phyloP scores from a whole-genome alignment of 2,797 vertebrate species.

The Rhinichthys osculus region DNA sequence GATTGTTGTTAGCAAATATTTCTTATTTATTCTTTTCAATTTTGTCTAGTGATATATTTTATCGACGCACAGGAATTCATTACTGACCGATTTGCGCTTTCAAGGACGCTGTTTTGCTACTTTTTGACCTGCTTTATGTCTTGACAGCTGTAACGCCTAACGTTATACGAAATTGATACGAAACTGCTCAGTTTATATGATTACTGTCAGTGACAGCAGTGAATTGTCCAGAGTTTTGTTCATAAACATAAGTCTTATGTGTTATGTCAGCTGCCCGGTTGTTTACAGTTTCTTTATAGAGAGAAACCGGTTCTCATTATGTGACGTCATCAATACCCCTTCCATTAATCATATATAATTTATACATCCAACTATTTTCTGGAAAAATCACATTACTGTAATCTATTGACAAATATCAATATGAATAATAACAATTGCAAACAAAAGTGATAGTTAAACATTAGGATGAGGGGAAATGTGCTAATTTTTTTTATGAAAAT shows the following conservation, averaged over 20 bases:
- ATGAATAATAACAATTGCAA: not conserved
- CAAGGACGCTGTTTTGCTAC: not conserved
- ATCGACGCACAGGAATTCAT: not conserved
- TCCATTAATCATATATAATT: not conserved
- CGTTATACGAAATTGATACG: not conserved
- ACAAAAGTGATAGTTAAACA: not conserved
- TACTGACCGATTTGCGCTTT: no score
- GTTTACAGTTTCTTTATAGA: not conserved
- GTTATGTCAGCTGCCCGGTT: not conserved
- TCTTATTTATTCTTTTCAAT: not conserved
- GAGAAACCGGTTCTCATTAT: not conserved
- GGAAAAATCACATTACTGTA: not conserved
- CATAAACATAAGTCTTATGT: not conserved
- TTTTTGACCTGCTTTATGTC: not conserved
- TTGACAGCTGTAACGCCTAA: conserved; percentile 12
- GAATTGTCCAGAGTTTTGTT: no score
- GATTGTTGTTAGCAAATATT: not conserved
- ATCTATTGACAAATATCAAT: not conserved
- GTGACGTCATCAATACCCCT: conserved; percentile 21
- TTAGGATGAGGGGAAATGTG: not conserved
- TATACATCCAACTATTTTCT: not conserved
- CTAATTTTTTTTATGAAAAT: not conserved
- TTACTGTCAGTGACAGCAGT: not conserved
- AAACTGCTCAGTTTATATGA: not conserved
- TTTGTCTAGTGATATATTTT: not conserved